Percentiles rank a stretch among this genome's conserved stretches.
phyloP scores from a whole-genome alignment of 2,797 vertebrate species.

The Darevskia nairensis region DNA sequence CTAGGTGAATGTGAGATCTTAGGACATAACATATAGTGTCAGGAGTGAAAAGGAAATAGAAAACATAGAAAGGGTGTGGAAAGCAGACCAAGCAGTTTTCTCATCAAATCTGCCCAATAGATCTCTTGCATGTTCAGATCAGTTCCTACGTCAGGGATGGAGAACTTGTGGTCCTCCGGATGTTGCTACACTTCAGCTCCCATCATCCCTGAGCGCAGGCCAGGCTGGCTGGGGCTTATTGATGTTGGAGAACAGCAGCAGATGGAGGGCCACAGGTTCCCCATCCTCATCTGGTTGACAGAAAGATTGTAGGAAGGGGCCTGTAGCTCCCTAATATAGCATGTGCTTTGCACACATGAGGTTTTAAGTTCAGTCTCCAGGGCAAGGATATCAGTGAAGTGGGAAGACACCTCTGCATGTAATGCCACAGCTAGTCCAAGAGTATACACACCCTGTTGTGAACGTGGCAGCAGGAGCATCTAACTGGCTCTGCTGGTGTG shows the following conservation, averaged over 20 bases:
- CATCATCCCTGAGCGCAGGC: no score
- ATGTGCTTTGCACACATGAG: not conserved
- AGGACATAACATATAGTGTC: not conserved
- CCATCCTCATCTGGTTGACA: not conserved
- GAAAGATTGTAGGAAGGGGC: not conserved
- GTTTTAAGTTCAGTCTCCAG: not conserved
- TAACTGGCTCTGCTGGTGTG: not conserved
- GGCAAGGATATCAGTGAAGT: not conserved
- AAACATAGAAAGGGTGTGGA: not conserved
- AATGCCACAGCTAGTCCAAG: slow-evolving; percentile 51
- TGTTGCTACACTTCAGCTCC: no score
- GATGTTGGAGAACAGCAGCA: no score
- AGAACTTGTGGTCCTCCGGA: no score
- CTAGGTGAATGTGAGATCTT: not conserved
- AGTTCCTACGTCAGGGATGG: not conserved
- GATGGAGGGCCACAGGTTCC: no score
- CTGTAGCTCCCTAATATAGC: not conserved
- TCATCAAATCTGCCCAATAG: not conserved
- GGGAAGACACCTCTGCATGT: not conserved
- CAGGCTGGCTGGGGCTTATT: no score
- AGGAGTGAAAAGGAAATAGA: not conserved
- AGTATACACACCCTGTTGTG: slow-evolving; percentile 54
- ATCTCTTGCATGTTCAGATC: not conserved
- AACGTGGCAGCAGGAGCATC: no score
- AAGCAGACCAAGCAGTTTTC: not conserved